These are phyloP conservation scores for Ceyx cyanopectus DNA, from an alignment of 2,113 vertebrate genomes.

Conservation along the genomic window DNA sequence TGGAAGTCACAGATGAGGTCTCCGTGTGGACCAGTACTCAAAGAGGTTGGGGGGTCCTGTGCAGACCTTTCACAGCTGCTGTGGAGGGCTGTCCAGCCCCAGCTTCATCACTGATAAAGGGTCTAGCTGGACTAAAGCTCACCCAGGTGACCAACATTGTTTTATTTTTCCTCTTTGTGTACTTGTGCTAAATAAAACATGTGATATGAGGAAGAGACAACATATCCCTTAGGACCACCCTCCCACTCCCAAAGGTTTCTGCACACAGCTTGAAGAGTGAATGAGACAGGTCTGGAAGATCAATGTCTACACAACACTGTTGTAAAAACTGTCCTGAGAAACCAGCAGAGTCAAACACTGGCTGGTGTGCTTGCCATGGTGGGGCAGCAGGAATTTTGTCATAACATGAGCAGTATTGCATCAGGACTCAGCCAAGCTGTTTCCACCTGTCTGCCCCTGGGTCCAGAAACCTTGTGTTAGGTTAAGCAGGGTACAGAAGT, in stretches of 20 bases:
- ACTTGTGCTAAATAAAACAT: neutral
- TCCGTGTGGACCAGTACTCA: neutral
- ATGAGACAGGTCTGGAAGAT: neutral
- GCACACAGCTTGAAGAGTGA: neutral
- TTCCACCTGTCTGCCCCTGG: neutral
- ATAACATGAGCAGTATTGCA: neutral
- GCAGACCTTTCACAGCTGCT: neutral
- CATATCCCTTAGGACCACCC: neutral
- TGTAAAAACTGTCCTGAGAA: neutral
- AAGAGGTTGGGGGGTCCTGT: neutral
- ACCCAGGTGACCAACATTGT: neutral
- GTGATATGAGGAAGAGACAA: rapidly evolving
- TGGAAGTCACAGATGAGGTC: neutral
- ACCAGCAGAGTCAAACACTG: neutral
- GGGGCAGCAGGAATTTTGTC: rapidly evolving
- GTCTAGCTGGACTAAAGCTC: neutral
- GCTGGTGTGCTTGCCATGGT: neutral
- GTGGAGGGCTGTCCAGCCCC: neutral
- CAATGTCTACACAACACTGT: neutral
- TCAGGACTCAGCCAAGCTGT: neutral
- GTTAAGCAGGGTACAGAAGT: slow-evolving; percentile 42
- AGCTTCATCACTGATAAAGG: rapidly evolving
- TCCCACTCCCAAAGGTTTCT: neutral
- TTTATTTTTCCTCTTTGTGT: neutral
- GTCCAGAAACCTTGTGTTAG: neutral